Evolutionary conservation across 2,113 vertebrate genomes (phyloP).

Genomic region (Galeopterus variegatus): DNA sequence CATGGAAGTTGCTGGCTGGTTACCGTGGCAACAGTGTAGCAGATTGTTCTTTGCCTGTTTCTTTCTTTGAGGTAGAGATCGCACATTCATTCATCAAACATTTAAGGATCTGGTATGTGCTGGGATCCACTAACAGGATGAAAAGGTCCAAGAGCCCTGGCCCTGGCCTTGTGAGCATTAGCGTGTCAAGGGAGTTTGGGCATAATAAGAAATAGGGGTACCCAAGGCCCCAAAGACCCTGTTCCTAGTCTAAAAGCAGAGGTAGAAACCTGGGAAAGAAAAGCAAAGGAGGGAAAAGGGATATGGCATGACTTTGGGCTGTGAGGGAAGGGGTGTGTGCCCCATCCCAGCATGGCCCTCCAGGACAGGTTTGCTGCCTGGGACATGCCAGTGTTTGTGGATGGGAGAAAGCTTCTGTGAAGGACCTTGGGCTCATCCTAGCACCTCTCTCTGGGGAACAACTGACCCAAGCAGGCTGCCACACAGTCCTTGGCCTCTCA

Average conservation of each 20-base stretch:
- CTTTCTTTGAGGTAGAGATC: not conserved
- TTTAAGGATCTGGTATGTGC: not conserved
- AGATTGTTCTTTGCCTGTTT: not conserved
- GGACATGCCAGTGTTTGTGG: not conserved
- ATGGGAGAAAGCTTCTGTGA: too few species aligned
- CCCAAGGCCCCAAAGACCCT: not conserved
- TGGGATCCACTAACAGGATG: not conserved
- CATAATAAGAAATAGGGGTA: not conserved
- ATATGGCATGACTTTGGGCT: not conserved
- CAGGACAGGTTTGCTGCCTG: not conserved
- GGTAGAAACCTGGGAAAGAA: not conserved
- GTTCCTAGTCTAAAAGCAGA: not conserved
- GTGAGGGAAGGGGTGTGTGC: not conserved
- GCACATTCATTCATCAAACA: constrained; percentile 45
- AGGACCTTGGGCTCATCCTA: too few species aligned
- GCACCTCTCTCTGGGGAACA: not conserved
- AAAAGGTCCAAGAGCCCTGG: not conserved
- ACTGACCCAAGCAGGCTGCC: too few species aligned
- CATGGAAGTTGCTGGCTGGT: not conserved
- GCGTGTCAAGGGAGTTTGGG: not conserved
- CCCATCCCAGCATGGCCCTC: not conserved
- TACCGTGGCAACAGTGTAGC: not conserved
- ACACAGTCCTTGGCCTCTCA: too few species aligned
- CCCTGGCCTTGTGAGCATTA: not conserved
- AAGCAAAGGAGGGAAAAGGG: not conserved